Percentiles rank a stretch among this genome's conserved stretches.
Conservation (phyloP, 2,888 invertebrate genomes). For the Shargacucullia verbasci region DNA sequence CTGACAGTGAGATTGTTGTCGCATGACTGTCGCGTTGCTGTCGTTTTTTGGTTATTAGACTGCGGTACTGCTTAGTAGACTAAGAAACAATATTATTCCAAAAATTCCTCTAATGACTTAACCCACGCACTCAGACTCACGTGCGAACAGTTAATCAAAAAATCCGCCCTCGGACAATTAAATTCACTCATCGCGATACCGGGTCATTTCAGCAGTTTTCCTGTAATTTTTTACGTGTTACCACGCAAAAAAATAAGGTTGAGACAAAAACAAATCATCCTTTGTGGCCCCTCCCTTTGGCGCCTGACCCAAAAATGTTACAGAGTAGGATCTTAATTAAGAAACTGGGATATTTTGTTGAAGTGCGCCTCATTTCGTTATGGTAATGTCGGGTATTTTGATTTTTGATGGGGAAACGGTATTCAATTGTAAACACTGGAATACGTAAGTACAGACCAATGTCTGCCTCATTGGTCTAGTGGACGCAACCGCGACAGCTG, state of each 20-base stretch:
- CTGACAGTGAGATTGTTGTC: too few species aligned
- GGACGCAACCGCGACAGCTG: too few species aligned
- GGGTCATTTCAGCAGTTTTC: constrained; percentile 48
- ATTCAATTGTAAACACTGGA: too few species aligned
- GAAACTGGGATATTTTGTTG: constrained; percentile 54
- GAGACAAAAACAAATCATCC: constrained; percentile 68
- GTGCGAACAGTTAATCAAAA: constrained; percentile 44
- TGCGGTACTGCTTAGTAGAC: constrained; percentile 4
- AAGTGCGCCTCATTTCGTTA: constrained; percentile 51
- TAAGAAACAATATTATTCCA: constrained; percentile 24
- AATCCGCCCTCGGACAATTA: constrained; percentile 61
- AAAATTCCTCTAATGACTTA: constrained; percentile 35
- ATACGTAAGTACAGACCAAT: too few species aligned
- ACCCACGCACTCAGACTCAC: constrained; percentile 28
- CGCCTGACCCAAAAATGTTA: constrained; percentile 62
- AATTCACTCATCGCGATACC: constrained; percentile 63
- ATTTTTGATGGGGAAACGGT: constrained; percentile 32
- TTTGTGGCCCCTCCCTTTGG: constrained; percentile 63
- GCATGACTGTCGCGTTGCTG: too few species aligned
- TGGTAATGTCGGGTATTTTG: constrained; percentile 46
- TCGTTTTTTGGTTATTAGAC: too few species aligned
- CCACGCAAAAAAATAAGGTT: constrained; percentile 53
- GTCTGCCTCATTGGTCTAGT: too few species aligned
- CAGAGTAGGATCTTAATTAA: constrained; percentile 64
- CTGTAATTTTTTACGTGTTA: constrained; percentile 52